Base-by-base conservation (phyloP, 1,140 invertebrate species). In the Hydropsyche tenuis region DNA sequence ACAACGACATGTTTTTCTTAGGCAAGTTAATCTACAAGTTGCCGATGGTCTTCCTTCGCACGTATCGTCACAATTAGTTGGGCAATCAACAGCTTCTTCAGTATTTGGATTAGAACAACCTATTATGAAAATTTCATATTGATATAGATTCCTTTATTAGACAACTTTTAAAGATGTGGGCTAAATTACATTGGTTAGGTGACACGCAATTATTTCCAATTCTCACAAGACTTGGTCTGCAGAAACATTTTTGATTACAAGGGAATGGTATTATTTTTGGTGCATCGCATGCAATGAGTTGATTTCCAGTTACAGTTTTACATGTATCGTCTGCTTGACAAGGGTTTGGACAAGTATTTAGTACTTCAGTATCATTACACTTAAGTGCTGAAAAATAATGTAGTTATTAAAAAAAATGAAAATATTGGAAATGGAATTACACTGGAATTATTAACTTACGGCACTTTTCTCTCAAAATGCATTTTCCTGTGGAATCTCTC, bases 391-490 rank as follows among this genome's bases (percentile, higher is more conserved):
- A 43, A 64, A 64, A 23, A 64, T 62, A 25, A 43, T 20, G 0
- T 16, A 37, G 11, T 42, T 64, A 11, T 42, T 45, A 9, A 6
- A 45, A 45, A 9, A 45, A 9, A 6, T 9, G 7, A 45, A 14
- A 14, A 45, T 9, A 45, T 45, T 9, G 42, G 7, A 9, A 45
- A 45, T 9, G 16, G 22, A 14, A n/a, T n/a, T 66, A 22, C n/a
- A n/a, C n/a, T n/a, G n/a, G n/a, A n/a, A n/a, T n/a, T n/a, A n/a
- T 62, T 16, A 11, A 69, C 73, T 72, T 72, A 75, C 74, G 70
- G 25, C 74, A 75, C 12, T 62, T 7, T 48, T 60, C 11, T 30
- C 48, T 62, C 25, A 16, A 20, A 56, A 75, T 75, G 23, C 74
- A 75, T 6, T 66, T 43, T 53, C 74, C 74, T 25, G 72, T 43